phyloP scores from a whole-genome alignment of 2,888 invertebrate species.

The Adineta ricciae region DNA sequence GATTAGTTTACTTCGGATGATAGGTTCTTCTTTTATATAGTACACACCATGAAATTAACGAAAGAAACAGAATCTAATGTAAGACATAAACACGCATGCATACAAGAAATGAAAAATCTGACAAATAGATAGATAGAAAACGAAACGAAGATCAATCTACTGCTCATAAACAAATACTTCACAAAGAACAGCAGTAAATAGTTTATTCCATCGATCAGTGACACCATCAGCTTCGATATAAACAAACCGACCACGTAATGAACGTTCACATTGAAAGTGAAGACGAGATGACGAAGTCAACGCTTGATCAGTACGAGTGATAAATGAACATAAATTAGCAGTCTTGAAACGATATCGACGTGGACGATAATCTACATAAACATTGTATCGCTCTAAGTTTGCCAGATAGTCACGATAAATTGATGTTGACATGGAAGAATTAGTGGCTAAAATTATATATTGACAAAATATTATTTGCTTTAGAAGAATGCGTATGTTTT shows the following conservation, averaged over 20 bases:
- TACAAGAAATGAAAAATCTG: neutral
- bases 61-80: neutral
- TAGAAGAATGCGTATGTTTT: no score
- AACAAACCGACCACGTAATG: constrained; percentile 51
- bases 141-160: neutral
- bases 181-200: constrained; percentile 54
- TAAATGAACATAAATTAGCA: constrained; percentile 46
- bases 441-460: neutral
- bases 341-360: constrained; percentile 37
- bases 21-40: neutral
- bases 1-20: neutral
- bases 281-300: constrained; percentile 49
- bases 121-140: neutral
- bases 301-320: constrained; percentile 52
- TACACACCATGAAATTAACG: neutral
- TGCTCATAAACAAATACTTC: constrained; percentile 52
- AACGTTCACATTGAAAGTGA: constrained; percentile 51
- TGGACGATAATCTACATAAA: constrained; percentile 52
- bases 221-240: constrained; percentile 54
- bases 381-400: constrained; percentile 52
- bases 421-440: neutral
- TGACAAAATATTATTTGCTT: no score
- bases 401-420: constrained; percentile 45
- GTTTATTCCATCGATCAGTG: constrained; percentile 51
- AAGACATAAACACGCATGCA: neutral